Evolutionary conservation across 2,797 vertebrate species (phyloP), one percentile per base, ranked within the genome.

Genomic region (Xerus rutilus): DNA sequence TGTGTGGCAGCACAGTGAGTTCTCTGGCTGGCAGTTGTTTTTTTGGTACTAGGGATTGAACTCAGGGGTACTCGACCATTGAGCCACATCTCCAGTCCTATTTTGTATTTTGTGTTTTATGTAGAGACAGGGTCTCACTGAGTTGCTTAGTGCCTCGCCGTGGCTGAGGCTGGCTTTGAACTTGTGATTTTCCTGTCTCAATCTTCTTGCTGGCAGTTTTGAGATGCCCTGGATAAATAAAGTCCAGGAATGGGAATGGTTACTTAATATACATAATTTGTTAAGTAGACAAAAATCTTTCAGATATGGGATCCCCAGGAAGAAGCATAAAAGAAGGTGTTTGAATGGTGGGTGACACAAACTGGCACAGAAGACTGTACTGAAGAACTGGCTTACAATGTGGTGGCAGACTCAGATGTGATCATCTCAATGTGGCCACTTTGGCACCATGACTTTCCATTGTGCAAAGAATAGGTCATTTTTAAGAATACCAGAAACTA

Each of bases 191-290:
- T 39, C 39, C 39, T 39, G 39, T 39, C 39, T 39, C 39, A 39
- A 3, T 3, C 39, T 39, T 73, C 79, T 52, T 78, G 86, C 70
- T 89, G 91, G 79, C 69, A 89, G 35, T 81, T 95, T 69, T 65
- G 92, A 93, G 86, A 95, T 88, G 73, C 21, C 91, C 87, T 90
- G 84, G 95, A 90, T 79, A 94, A 93, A 95, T 39, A 89, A 86
- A 89, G 79, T 76, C 84, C 67, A 72, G 88, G 89, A 92, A 84
- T 86, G 82, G 87, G 79, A 93, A 95, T 65, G 67, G 83, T 89
- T 89, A 92, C 79, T 96, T 96, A 78, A 87, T 90, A 94, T 54
- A 78, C 11, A 32, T n/a, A 67, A 54, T 86, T 69, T 86, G 59
- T 81, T 49, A 77, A 85, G 62, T 7, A 87, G 94, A 94, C 62